Evolutionary conservation across 1,140 invertebrate species (phyloP).

Genomic region (Notospermus geniculatus): DNA sequence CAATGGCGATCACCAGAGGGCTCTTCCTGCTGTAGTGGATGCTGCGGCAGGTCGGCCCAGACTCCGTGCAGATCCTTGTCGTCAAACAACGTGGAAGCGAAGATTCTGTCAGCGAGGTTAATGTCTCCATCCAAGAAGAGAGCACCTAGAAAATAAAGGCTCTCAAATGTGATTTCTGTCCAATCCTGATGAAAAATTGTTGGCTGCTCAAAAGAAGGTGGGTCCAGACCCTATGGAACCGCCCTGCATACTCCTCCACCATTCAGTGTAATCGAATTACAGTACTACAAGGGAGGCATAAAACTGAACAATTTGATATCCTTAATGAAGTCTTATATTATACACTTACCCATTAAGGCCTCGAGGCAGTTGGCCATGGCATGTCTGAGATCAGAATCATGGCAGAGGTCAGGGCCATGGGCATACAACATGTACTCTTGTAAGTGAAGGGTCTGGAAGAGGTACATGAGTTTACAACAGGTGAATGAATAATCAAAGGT

Average conservation of each 20-base stretch:
- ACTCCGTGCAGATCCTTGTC: constrained; percentile 67
- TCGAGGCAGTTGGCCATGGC: constrained; percentile 99
- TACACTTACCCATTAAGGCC: constrained; percentile 82
- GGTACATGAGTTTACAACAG: too few species aligned
- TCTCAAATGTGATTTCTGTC: too few species aligned
- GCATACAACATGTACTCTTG: constrained; percentile 97
- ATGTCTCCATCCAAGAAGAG: constrained; percentile 92
- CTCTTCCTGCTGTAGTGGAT: constrained; percentile 74
- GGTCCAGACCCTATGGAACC: too few species aligned
- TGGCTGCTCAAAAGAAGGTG: too few species aligned
- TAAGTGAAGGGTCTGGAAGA: constrained; percentile 72
- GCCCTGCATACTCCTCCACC: too few species aligned
- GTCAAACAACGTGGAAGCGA: constrained; percentile 77
- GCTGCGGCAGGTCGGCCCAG: constrained; percentile 83
- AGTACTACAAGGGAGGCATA: too few species aligned
- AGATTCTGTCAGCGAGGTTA: constrained; percentile 73
- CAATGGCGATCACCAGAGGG: constrained; percentile 90
- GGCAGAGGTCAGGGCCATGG: constrained; percentile 95
- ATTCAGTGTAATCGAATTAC: too few species aligned
- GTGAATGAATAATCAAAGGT: constrained; percentile 1
- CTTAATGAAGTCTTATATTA: too few species aligned
- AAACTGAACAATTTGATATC: too few species aligned
- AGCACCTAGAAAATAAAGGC: constrained; percentile 67
- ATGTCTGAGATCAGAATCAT: constrained; percentile 83
- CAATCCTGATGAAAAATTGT: too few species aligned